Evolutionary conservation across 2,797 vertebrate species (phyloP).

Genomic region (Pseudocheirus occidentalis): DNA sequence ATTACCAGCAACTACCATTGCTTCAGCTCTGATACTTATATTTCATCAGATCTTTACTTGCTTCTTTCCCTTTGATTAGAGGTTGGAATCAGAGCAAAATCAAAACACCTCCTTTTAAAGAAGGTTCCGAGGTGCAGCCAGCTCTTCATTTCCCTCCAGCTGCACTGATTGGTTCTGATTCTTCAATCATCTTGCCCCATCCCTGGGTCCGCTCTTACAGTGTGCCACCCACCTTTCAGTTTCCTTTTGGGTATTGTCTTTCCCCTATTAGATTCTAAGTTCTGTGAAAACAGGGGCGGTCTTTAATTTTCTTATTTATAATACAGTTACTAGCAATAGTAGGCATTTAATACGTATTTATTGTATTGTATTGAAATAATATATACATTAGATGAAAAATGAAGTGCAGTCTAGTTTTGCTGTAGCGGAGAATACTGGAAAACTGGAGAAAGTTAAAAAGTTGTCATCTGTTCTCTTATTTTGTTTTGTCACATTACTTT

Average conservation of each 20-base stretch:
- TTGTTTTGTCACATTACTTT: slow-evolving; percentile 39
- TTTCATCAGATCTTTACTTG: neutral
- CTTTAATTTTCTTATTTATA: neutral
- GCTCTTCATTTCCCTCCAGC: neutral
- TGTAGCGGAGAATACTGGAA: neutral
- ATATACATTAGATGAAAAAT: neutral
- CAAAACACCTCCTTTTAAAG: neutral
- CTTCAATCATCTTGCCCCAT: neutral
- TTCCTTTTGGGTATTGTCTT: neutral
- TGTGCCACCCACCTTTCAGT: neutral
- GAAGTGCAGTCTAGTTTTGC: neutral
- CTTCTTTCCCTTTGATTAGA: neutral
- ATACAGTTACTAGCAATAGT: no score
- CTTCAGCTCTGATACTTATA: neutral
- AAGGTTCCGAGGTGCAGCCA: neutral
- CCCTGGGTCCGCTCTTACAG: neutral
- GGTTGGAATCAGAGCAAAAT: neutral
- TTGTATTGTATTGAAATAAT: neutral
- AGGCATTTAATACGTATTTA: neutral
- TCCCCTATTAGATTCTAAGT: neutral
- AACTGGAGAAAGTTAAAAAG: neutral
- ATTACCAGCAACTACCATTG: neutral
- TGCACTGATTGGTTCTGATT: neutral
- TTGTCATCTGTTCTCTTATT: neutral
- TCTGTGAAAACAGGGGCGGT: neutral